Base-by-base conservation (phyloP, 1,140 invertebrate genomes). In the Eurosta solidaginis region DNA sequence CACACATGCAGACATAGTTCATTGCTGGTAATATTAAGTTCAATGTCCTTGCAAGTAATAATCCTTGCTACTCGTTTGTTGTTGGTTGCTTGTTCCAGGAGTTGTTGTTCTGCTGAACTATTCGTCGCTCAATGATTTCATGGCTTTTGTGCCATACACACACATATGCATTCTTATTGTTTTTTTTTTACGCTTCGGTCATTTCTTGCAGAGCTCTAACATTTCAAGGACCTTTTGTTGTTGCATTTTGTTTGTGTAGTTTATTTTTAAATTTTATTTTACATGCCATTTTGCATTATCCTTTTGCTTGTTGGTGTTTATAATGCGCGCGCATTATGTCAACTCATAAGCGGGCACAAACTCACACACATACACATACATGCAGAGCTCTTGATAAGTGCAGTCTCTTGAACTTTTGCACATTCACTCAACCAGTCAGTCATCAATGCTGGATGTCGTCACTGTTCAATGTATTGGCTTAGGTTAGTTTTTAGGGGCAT, bases 251-350 rank as follows among this genome's bases (percentile, higher is more conserved):
- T 40, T 42, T 17, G 17, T 47, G 7, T 68, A n/a, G n/a, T 68
- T 36, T n/a, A 40, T n/a, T 17, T 68, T 40, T 68, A 40, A 40
- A 40, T 68, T 29, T 68, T 68, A 68, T 68, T 42, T 68, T 68
- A n/a, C 59, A 68, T 68, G n/a, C 40, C 29, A 29, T 68, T 42
- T 9, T 68, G 33, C 59, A 40, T 68, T 68, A 68, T 68, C 17
- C 59, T 40, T 42, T 42, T 14, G 45, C 3, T 47, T 17, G 45
- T 47, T 47, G 45, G 45, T 47, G 45, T 40, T 68, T 68, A 40
- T 68, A 68, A 68, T 68, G 59, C 59, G 59, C 59, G 59, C 59
- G 59, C 59, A 68, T 68, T 68, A 68, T 68, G 59, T 68, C 59
- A 68, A 68, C 59, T n/a, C n/a, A n/a, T n/a, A n/a, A n/a, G n/a